A percentile compares a stretch with the other conserved stretches of the same genome.
These are phyloP conservation scores for Cladorhizidae sp. DNA, from an alignment of 37 sponge, comb jelly and placozoan genomes.

Conservation along the genomic window DNA sequence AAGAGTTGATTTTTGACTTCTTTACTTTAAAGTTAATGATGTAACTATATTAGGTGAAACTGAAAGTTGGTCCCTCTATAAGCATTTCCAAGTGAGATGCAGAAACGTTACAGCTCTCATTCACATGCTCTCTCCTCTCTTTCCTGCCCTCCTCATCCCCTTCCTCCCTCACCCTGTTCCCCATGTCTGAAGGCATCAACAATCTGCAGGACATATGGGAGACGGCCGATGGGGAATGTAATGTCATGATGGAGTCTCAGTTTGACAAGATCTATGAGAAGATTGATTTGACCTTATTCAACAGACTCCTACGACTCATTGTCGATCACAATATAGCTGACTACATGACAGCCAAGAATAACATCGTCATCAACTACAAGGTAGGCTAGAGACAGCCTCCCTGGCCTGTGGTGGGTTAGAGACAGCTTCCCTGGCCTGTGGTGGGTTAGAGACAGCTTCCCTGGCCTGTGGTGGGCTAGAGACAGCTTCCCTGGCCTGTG, in stretches of 20 bases:
- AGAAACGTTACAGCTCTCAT: neutral
- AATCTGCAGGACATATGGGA: slow-evolving; percentile 99
- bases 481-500: no score
- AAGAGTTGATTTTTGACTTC: no score
- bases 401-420: no score
- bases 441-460: no score
- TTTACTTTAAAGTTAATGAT: no score
- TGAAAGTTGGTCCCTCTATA: neutral
- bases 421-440: no score
- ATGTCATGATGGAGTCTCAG: slow-evolving; percentile 93
- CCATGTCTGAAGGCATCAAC: slow-evolving; percentile 83
- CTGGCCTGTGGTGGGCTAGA: no score
- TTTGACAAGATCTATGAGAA: slow-evolving; percentile 99
- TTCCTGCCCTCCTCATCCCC: neutral
- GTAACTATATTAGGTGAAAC: no score
- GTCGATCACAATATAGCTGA: slow-evolving; percentile 99
- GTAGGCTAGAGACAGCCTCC: slow-evolving; percentile 8
- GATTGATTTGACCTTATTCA: slow-evolving; percentile 96
- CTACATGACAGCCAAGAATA: slow-evolving; percentile 99
- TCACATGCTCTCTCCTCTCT: neutral
- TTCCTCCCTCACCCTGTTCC: neutral
- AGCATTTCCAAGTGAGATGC: no score
- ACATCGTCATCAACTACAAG: slow-evolving; percentile 99
- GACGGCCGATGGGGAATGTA: slow-evolving; percentile 93
- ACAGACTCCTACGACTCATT: slow-evolving; percentile 93